A percentile compares a stretch with the other conserved stretches of the same genome.
Evolutionary conservation across 2,888 invertebrate genomes (phyloP).

Genomic region (Steromphala cineraria): DNA sequence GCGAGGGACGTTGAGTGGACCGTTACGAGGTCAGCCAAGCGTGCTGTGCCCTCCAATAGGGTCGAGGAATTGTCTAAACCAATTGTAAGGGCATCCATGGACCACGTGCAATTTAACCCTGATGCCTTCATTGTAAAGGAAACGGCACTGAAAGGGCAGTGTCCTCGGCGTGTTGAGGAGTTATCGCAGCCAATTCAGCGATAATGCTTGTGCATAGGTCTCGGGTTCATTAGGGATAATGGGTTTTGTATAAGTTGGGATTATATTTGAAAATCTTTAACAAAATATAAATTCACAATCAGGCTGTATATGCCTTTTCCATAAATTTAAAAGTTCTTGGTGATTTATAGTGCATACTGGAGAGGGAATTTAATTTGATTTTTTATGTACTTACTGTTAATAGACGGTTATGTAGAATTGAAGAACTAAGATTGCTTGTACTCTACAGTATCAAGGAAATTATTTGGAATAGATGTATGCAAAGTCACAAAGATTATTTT

Average conservation of each 20-base stretch:
- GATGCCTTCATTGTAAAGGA: constrained; percentile 69
- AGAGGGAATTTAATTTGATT: too few species aligned
- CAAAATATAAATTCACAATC: not conserved
- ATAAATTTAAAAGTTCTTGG: not conserved
- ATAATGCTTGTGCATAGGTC: too few species aligned
- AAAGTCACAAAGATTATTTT: too few species aligned
- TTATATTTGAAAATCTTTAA: not conserved
- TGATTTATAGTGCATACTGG: too few species aligned
- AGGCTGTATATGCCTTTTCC: not conserved
- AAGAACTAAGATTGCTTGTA: too few species aligned
- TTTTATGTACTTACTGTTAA: too few species aligned
- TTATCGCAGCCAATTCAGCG: constrained; percentile 65
- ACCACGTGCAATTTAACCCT: constrained; percentile 71
- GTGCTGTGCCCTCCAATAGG: constrained; percentile 51
- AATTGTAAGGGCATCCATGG: constrained; percentile 68
- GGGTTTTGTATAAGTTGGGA: not conserved
- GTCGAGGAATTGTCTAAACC: constrained; percentile 61
- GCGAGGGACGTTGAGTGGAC: constrained; percentile 63
- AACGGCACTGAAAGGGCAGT: constrained; percentile 63
- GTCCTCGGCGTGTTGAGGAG: constrained; percentile 57
- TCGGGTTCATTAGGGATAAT: not conserved
- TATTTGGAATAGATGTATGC: too few species aligned
- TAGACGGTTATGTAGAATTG: too few species aligned
- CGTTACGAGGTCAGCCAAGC: constrained; percentile 59
- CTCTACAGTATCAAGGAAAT: too few species aligned